Conservation (phyloP, 2,888 invertebrate species). For the Epsilonema sp. region DNA sequence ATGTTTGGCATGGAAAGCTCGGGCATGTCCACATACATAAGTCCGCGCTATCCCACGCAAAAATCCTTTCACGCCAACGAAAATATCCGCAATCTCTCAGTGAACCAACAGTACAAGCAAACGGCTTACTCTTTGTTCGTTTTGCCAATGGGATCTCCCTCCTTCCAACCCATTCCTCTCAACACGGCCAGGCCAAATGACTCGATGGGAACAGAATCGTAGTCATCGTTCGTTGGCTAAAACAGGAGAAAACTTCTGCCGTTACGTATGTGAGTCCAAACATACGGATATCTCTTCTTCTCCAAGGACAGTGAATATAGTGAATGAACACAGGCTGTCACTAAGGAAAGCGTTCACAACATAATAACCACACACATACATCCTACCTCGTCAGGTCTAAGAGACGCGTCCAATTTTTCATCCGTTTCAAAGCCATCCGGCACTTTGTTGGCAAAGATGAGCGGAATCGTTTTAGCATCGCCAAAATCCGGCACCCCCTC, state of each 20-base stretch:
- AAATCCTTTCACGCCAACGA: too few relatives aligned
- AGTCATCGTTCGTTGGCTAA: constrained; percentile 34
- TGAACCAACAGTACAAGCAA: too few relatives aligned
- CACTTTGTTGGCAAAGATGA: neutral
- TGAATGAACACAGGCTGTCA: too few relatives aligned
- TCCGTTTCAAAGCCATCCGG: neutral
- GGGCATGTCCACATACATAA: too few relatives aligned
- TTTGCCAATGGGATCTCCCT: constrained; percentile 27
- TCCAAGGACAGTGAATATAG: too few relatives aligned
- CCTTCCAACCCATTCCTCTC: constrained; percentile 60
- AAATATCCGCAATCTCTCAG: too few relatives aligned
- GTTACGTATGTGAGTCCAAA: too few relatives aligned
- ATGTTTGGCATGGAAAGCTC: too few relatives aligned
- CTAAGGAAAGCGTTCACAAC: too few relatives aligned
- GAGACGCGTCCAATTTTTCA: neutral
- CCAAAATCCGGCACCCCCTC: neutral
- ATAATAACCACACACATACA: too few relatives aligned
- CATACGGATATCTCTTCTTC: too few relatives aligned
- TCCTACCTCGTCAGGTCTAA: neutral
- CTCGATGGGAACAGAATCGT: constrained; percentile 48
- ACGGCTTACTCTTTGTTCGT: constrained; percentile 21
- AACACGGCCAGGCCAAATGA: constrained; percentile 80
- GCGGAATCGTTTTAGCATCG: neutral
- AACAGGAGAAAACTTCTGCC: neutral
- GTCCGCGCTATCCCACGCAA: too few relatives aligned